Evolutionary conservation across 2,113 vertebrate species (phyloP).

Genomic region (Salvator merianae): DNA sequence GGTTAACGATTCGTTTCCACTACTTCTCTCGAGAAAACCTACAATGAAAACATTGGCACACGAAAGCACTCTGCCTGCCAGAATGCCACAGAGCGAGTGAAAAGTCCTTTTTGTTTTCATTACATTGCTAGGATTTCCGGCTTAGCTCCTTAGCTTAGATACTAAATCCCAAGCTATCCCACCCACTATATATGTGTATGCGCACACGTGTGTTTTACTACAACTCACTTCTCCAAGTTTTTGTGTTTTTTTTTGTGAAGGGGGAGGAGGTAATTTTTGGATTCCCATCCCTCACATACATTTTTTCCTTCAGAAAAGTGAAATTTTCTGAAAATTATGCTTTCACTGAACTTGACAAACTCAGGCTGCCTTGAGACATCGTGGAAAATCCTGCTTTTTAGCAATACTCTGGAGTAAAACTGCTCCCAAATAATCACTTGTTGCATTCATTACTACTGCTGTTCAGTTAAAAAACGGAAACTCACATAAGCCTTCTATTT

Average conservation of each 20-base stretch:
- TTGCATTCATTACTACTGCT: neutral
- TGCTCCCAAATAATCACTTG: too few species aligned
- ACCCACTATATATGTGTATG: conserved; percentile 47
- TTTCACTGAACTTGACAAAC: neutral
- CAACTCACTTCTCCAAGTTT: conserved; percentile 26
- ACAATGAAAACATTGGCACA: conserved; percentile 79
- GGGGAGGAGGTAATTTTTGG: neutral
- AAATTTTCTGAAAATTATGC: conserved; percentile 44
- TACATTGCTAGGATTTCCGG: conserved; percentile 79
- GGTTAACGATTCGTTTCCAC: conserved; percentile 77
- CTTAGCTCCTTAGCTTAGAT: conserved; percentile 76
- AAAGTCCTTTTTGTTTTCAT: conserved; percentile 80
- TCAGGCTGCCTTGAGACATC: too few species aligned
- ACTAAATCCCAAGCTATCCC: conserved; percentile 75
- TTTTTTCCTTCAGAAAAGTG: neutral
- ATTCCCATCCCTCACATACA: too few species aligned
- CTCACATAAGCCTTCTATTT: conserved; percentile 38
- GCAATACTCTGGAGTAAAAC: too few species aligned
- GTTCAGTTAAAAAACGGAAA: conserved; percentile 15
- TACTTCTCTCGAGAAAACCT: conserved; percentile 78
- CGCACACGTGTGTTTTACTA: neutral
- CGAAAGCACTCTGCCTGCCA: conserved; percentile 73
- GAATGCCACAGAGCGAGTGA: conserved; percentile 76
- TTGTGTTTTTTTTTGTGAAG: too few species aligned
- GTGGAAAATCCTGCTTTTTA: too few species aligned